Evolutionary conservation across 1,140 invertebrate genomes (phyloP).

Genomic region (Thaumetopoea pityocampa): DNA sequence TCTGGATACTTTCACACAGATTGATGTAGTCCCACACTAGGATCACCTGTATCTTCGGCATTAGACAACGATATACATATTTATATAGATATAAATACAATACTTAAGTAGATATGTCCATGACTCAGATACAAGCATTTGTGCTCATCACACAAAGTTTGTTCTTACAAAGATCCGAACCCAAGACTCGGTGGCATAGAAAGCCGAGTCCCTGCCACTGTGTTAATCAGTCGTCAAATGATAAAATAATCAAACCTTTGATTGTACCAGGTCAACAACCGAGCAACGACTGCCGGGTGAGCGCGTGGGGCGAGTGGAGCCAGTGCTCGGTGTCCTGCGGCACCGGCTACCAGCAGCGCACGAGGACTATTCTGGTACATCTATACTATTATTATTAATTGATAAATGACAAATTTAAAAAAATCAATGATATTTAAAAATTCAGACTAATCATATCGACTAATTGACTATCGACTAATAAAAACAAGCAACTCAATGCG

Average conservation of each 20-base stretch:
- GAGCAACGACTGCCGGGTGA: slow-evolving; percentile 74
- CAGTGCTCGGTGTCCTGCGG: slow-evolving; percentile 82
- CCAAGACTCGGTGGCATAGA: no score
- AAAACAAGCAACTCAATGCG: no score
- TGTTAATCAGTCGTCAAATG: no score
- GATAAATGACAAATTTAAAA: background rate
- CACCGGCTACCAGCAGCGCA: slow-evolving; percentile 72
- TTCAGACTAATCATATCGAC: background rate
- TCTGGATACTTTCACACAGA: no score
- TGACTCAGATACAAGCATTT: no score
- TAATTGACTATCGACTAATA: background rate
- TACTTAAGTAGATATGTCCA: no score
- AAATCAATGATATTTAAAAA: background rate
- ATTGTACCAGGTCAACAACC: slow-evolving; percentile 5
- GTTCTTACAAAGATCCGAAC: no score
- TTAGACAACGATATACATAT: background rate
- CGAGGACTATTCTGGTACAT: slow-evolving; percentile 65
- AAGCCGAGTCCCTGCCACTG: no score
- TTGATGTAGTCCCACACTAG: no score
- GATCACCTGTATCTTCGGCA: no score
- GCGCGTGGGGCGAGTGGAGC: slow-evolving; percentile 81
- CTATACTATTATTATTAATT: slow-evolving; percentile 16
- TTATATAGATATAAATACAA: no score
- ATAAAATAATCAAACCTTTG: background rate
- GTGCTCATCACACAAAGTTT: no score